Conservation (phyloP, 2,113 vertebrate species). For the Galeopterus variegatus region DNA sequence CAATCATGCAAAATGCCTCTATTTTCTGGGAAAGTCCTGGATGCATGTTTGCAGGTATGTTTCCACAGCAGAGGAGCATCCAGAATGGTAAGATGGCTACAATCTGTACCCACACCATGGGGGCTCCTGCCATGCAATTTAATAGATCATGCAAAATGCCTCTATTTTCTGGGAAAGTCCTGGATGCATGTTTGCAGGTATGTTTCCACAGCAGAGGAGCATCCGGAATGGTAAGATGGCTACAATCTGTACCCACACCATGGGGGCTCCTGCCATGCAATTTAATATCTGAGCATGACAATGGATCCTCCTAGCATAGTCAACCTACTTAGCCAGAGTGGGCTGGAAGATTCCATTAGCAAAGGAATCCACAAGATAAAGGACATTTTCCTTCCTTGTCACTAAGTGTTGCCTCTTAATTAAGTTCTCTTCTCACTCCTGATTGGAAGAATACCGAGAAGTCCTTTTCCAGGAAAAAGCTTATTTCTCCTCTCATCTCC, state of each 20-base stretch:
- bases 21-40: not conserved
- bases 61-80: not conserved
- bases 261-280: not conserved
- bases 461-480: conserved; percentile 66
- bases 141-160: too few relatives aligned
- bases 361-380: conserved; percentile 31
- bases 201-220: not conserved
- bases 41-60: not conserved
- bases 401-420: conserved; percentile 74
- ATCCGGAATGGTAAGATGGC: not conserved
- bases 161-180: not conserved
- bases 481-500: conserved; percentile 54
- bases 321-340: not conserved
- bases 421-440: conserved; percentile 30
- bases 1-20: not conserved
- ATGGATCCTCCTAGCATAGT: not conserved
- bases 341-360: conserved; percentile 57
- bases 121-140: not conserved
- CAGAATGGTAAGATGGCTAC: not conserved
- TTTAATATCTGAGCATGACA: not conserved
- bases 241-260: not conserved
- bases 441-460: conserved; percentile 68
- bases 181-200: not conserved
- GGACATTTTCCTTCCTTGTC: conserved; percentile 49
- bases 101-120: not conserved